Evolutionary conservation across 1,140 invertebrate species (phyloP).

Genomic region (Zophobas morio): DNA sequence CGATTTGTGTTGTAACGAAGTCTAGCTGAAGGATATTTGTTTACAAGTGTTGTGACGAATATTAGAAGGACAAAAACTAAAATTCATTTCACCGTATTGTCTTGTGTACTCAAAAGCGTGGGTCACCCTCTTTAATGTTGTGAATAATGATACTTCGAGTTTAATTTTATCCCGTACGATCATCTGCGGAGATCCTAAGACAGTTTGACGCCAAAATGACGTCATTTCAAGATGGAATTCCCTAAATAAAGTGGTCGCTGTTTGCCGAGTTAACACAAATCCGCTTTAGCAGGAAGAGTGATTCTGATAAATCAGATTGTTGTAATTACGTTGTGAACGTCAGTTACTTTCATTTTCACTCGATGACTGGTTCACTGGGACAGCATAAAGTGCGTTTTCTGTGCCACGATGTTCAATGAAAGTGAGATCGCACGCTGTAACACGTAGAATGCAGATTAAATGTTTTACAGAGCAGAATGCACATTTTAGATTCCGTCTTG

Average conservation of each 20-base stretch:
- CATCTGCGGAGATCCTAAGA: constrained; percentile 12
- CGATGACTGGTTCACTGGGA: constrained; percentile 46
- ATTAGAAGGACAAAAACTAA: too few relatives aligned
- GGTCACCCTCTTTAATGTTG: too few relatives aligned
- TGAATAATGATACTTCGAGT: too few relatives aligned
- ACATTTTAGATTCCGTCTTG: constrained; percentile 16
- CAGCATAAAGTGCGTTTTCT: constrained; percentile 36
- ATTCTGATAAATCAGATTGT: constrained; percentile 36
- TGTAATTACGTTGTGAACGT: constrained; percentile 39
- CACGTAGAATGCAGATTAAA: constrained; percentile 34
- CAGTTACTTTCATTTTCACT: constrained; percentile 45
- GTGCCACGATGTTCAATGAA: constrained; percentile 38
- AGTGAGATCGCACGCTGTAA: constrained; percentile 35
- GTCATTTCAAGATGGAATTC: constrained; percentile 16
- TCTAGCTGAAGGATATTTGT: too few relatives aligned
- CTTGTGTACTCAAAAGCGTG: too few relatives aligned
- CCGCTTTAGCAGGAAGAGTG: constrained; percentile 26
- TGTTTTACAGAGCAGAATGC: constrained; percentile 4
- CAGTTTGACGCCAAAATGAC: constrained; percentile 20
- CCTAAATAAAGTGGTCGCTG: not conserved
- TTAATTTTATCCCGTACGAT: too few relatives aligned
- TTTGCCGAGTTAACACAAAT: constrained; percentile 17
- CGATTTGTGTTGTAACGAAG: too few relatives aligned
- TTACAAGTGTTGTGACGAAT: too few relatives aligned
- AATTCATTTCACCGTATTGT: too few relatives aligned